Evolutionary conservation across 2,797 vertebrate species (phyloP).

Genomic region (Podarcis siculus): DNA sequence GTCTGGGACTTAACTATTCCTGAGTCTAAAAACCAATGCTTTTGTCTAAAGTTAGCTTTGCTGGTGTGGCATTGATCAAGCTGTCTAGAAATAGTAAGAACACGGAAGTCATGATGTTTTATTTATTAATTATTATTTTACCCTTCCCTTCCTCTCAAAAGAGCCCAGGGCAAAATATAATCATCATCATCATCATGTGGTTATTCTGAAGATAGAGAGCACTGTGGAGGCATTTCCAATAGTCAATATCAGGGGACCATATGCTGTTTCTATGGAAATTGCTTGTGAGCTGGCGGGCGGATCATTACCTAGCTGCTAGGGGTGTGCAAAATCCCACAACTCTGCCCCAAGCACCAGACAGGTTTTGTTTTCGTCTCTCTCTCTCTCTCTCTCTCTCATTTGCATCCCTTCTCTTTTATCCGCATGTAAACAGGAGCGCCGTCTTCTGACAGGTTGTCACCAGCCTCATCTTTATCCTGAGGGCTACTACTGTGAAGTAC

Average conservation of each 20-base stretch:
- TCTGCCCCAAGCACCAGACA: slow-evolving; percentile 25
- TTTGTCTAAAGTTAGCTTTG: slow-evolving; percentile 38
- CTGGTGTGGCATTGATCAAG: slow-evolving; percentile 3
- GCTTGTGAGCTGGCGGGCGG: slow-evolving; percentile 21
- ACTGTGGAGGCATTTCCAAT: slow-evolving; percentile 14
- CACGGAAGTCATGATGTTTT: neutral
- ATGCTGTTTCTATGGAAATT: slow-evolving; percentile 41
- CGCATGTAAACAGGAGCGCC: slow-evolving; percentile 40
- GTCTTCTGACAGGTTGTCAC: slow-evolving; percentile 59
- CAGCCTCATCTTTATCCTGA: slow-evolving; percentile 55
- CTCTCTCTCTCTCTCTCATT: slow-evolving; percentile 50
- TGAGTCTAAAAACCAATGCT: neutral
- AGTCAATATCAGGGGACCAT: slow-evolving; percentile 4
- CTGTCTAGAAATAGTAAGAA: neutral
- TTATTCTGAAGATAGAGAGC: slow-evolving; percentile 52
- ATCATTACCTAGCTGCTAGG: slow-evolving; percentile 24
- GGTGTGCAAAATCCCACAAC: slow-evolving; percentile 40
- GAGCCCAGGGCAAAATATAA: neutral
- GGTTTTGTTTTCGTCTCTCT: slow-evolving; percentile 48
- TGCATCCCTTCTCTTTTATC: slow-evolving; percentile 63
- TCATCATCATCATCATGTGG: neutral
- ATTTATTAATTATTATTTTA: no score
- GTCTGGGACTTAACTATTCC: neutral
- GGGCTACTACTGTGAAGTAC: slow-evolving; percentile 38
- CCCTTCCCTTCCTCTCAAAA: no score